Evolutionary conservation across 1,140 invertebrate genomes (phyloP), one percentile per base, ranked within the genome.

Genomic region (Aphis gossypii): DNA sequence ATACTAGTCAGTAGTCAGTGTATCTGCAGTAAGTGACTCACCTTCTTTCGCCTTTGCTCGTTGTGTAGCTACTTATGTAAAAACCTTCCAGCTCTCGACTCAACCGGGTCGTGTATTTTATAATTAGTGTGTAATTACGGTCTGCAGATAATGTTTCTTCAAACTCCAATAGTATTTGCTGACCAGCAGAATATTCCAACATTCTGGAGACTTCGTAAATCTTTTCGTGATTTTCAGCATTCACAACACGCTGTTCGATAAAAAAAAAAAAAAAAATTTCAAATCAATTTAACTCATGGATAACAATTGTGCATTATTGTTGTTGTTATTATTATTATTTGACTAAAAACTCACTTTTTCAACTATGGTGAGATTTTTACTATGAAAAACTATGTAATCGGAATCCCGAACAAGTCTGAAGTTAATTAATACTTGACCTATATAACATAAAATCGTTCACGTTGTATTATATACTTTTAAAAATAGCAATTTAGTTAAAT

Each of bases 321-420:
- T 88, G 18, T 87, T 18, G 6, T n/a, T 48, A n/a, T 87, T n/a
- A n/a, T 48, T 48, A n/a, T 48, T 48, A 46, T 48, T 23, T 18
- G 14, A 41, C 44, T 48, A 38, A 89, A 46, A 44, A 95, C 95
- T 95, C 94, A 97, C 97, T 95, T 98, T 97, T 95, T 98, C 97
- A 11, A 97, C 97, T 94, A 99, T 97, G 95, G 98, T 98, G 95
- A 99, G 96, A 95, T 99, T 97, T 95, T 98, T 97, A 94, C 97
- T 97, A 96, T 99, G 98, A 94, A 99, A 96, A 93, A 99, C 97
- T 95, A 99, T 97, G 95, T 98, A 98, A 95, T 97, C 96, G 60
- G 98, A 98, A 94, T 98, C 97, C 95, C 97, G 96, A 94, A 97
- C 97, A 86, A 98, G 97, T 94, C 96, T 96, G 95, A 98, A 97